Conservation (phyloP, 2,797 vertebrate genomes). For the Notamacropus eugenii region DNA sequence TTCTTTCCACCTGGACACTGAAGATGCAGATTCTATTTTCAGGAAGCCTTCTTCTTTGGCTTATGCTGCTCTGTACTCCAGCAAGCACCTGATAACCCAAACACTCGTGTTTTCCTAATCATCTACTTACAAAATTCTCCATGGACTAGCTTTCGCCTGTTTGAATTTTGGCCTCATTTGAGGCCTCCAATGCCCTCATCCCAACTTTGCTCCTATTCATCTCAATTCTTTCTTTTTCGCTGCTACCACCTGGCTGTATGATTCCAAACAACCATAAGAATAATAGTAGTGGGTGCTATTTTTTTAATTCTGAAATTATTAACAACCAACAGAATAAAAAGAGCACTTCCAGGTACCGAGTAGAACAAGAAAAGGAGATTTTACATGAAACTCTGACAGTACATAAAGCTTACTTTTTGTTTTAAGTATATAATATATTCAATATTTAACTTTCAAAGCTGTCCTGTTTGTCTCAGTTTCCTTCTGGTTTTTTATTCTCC, state of each 20-base stretch:
- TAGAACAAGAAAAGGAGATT: background rate
- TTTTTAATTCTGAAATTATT: background rate
- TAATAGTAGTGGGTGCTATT: background rate
- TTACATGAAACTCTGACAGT: background rate
- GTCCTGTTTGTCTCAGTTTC: background rate
- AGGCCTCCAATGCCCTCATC: background rate
- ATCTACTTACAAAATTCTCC: background rate
- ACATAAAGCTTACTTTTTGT: background rate
- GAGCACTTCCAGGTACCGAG: background rate
- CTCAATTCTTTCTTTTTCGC: background rate
- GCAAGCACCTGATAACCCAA: background rate
- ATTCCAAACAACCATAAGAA: background rate
- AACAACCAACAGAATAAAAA: background rate
- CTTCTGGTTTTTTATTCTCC: background rate
- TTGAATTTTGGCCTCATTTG: no score
- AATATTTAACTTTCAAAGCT: background rate
- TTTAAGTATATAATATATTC: background rate
- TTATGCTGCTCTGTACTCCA: background rate
- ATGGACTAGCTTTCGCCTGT: background rate
- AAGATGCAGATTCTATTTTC: background rate
- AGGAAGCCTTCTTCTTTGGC: background rate
- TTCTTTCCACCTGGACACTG: background rate
- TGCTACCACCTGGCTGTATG: background rate
- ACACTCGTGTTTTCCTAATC: background rate
- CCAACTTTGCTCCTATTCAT: background rate